Evolutionary conservation across 2,888 invertebrate genomes (phyloP), one percentile per base, ranked within the genome.

Genomic region (Heliconius ismenius): DNA sequence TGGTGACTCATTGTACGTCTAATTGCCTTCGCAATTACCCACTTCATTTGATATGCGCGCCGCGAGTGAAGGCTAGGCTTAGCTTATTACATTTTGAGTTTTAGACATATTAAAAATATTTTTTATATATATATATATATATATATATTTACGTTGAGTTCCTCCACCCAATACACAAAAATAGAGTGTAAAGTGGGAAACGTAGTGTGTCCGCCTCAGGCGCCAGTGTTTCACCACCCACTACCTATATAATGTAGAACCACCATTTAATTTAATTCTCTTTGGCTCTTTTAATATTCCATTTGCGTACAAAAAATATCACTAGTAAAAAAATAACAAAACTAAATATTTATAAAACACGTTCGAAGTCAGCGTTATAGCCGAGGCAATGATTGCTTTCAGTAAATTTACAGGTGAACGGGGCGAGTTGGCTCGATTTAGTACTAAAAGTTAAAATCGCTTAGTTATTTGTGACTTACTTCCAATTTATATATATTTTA

Each of bases 1-100:
- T 84, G 84, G 80, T 82, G 80, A 81, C 84, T 83, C 85, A 83
- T 83, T 83, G 84, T 82, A 80, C 79, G 78, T 81, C 86, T 86
- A 86, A 86, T 86, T 84, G 85, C 85, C 77, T 74, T 78, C 76
- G 81, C 82, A 83, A 86, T 86, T 86, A 86, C 81, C 81, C 81
- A 81, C 81, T 83, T 84, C 84, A 83, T 86, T 84, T 81, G 80
- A 82, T 82, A 86, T 86, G 84, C 85, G 80, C 79, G 78, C 77
- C 81, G 78, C 81, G 76, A 32, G 32, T 28, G 26, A 28, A 36
- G 60, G 73, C 73, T 67, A 18, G 67, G 26, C 49, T 49, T 49
- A 49, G 49, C 49, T 21, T 49, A 49, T 49, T 49, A 49, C 0
- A 18, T 21, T 49, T 49, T 18, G 49, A 49, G 7, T 49, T 49